These are phyloP conservation scores for Gallinago solitaria DNA, from an alignment of 2,797 vertebrate species.

Conservation along the genomic window DNA sequence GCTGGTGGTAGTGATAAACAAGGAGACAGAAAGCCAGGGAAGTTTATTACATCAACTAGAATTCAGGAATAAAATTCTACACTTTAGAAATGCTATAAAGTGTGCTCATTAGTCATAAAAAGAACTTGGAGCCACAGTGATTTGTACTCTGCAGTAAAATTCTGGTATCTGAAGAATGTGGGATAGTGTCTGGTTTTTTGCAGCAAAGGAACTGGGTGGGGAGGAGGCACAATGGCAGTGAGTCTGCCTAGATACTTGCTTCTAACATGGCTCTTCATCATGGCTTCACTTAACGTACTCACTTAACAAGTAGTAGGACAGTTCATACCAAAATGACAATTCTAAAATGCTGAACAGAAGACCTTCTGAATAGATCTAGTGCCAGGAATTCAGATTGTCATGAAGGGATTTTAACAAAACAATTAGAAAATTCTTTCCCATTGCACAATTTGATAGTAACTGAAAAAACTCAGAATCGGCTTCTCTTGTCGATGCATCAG, in stretches of 20 bases:
- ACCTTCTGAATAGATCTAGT: neutral
- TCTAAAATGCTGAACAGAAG: neutral
- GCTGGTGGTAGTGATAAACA: neutral
- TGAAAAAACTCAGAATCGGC: neutral
- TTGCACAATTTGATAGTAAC: neutral
- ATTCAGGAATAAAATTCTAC: neutral
- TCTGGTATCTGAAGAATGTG: neutral
- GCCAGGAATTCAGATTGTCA: neutral
- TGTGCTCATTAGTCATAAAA: neutral
- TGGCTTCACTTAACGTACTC: neutral
- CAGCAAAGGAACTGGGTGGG: neutral
- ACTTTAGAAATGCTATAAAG: neutral
- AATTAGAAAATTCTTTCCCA: neutral
- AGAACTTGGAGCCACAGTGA: neutral
- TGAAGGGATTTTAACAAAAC: neutral
- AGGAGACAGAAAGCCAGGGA: neutral
- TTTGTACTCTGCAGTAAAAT: neutral
- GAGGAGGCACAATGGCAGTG: neutral
- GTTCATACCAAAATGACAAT: neutral
- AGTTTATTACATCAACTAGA: neutral
- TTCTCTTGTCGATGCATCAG: neutral
- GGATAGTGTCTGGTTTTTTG: neutral
- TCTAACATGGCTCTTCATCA: neutral
- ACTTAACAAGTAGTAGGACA: neutral
- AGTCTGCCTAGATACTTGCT: neutral